These are phyloP conservation scores for Malthinus seriepunctatus DNA, from an alignment of 2,888 invertebrate genomes.

Conservation along the genomic window DNA sequence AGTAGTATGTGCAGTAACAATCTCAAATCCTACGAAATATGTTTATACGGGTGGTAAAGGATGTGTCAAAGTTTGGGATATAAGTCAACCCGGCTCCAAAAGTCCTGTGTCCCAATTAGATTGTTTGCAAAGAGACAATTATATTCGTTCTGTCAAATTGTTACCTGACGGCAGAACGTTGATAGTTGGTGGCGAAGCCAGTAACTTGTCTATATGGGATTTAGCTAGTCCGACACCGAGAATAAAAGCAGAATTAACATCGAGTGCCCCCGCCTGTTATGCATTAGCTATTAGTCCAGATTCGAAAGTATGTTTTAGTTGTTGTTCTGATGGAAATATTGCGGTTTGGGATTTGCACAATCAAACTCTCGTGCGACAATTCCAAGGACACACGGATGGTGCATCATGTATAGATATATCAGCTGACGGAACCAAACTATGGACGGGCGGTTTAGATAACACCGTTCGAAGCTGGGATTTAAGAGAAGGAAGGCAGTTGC, in stretches of 20 bases:
- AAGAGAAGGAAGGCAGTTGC: constrained; percentile 86
- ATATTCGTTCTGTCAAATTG: constrained; percentile 92
- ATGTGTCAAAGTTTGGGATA: constrained; percentile 97
- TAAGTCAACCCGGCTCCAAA: constrained; percentile 84
- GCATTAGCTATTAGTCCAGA: constrained; percentile 96
- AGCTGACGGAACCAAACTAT: constrained; percentile 88
- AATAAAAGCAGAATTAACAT: constrained; percentile 91
- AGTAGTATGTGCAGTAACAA: constrained; percentile 96
- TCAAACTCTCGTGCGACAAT: constrained; percentile 87
- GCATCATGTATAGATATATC: constrained; percentile 96
- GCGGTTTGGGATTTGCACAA: constrained; percentile 98
- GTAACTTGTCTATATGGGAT: constrained; percentile 95
- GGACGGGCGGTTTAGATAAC: constrained; percentile 96
- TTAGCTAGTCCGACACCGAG: constrained; percentile 87
- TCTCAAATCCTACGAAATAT: constrained; percentile 89
- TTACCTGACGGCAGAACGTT: constrained; percentile 90
- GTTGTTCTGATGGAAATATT: constrained; percentile 96
- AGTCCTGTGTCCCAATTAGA: constrained; percentile 90
- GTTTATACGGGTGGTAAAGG: constrained; percentile 97
- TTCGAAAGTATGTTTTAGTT: constrained; percentile 95
- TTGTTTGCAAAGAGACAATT: constrained; percentile 93
- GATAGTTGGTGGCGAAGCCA: constrained; percentile 95
- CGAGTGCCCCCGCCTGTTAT: constrained; percentile 94
- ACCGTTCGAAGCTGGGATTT: constrained; percentile 92
- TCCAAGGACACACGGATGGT: constrained; percentile 93